Base-by-base conservation (phyloP, 2,797 vertebrate genomes). In the Monodelphis domestica region DNA sequence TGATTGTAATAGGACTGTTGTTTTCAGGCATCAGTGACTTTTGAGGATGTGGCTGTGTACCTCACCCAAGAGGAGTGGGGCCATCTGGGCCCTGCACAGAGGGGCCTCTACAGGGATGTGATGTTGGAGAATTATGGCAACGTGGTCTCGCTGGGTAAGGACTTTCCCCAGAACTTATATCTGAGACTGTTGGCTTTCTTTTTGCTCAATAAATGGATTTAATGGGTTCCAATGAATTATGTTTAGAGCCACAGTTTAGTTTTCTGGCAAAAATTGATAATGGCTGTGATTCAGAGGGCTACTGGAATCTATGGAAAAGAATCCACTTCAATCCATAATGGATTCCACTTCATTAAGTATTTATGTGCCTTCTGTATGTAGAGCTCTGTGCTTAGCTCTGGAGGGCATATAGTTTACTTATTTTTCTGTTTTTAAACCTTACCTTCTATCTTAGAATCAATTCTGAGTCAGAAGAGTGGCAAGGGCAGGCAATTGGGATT, bases 1-100 rank as follows among this genome's bases (percentile, higher is more conserved):
- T 12, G 10, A 78, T 78, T 45, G 70, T 21, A 78, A 45, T 78
- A 26, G 2, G 9, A 78, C 21, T 78, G 7, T 78, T 88, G 51
- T 51, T 96, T 95, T 88, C 94, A 98, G 98, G 97, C 45, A 2
- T 89, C 70, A 2, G 95, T 97, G 95, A 96, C 96, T 1, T 98
- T 97, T 93, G 92, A 94, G 87, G 97, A 98, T 54, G 97, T 98
- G 93, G 97, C 97, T 4, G 84, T 98, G 50, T 96, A 96, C 90
- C 97, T 98, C 93, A 97, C 97, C 53, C 91, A 24, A 54, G 96
- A 96, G 78, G 97, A 98, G 78, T 98, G 98, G 97, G 93, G 89
- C 12, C 90, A 95, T 92, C 94, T 98, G 52, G 95, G 90, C 26
- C 96, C 97, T 87, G 92, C 95, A 91, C 98, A 98, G 24, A 94